These are phyloP conservation scores for Heliconius aoede DNA, from an alignment of 2,888 invertebrate species.

Conservation along the genomic window DNA sequence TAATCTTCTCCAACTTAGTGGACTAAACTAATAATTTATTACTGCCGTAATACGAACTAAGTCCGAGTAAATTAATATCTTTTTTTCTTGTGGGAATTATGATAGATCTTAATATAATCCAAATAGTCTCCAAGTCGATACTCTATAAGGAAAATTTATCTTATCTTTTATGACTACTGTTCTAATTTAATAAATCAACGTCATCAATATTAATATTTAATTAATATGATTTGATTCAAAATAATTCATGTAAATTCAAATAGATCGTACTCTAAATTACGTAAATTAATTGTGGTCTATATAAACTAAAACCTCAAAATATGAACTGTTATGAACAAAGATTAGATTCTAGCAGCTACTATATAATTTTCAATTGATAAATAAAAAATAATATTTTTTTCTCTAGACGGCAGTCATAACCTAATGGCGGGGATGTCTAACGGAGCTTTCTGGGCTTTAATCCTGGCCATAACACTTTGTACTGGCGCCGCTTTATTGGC, in stretches of 20 bases:
- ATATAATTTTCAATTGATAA: slow-evolving; percentile 4
- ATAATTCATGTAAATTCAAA: no score
- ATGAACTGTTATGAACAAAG: not conserved
- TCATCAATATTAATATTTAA: not conserved
- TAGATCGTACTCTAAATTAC: no score
- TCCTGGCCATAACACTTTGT: slow-evolving; percentile 64
- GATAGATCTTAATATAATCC: slow-evolving; percentile 21
- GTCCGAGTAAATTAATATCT: slow-evolving; percentile 23
- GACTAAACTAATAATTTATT: slow-evolving; percentile 17
- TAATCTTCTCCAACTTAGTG: not conserved
- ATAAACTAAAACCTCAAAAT: not conserved
- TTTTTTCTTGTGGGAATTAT: slow-evolving; percentile 22
- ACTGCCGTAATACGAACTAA: not conserved
- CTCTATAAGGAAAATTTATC: slow-evolving; percentile 22
- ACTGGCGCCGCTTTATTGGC: slow-evolving; percentile 63
- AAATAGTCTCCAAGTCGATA: slow-evolving; percentile 24
- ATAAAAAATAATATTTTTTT: not conserved
- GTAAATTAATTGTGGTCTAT: no score
- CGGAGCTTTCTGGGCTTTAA: slow-evolving; percentile 72
- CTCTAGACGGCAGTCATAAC: slow-evolving; percentile 69
- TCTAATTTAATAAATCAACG: slow-evolving; percentile 10
- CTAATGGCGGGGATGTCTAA: slow-evolving; percentile 74
- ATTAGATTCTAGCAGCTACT: not conserved
- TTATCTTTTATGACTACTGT: slow-evolving; percentile 11
- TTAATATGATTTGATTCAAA: no score